Percentiles rank a stretch among this genome's conserved stretches.
Conservation (phyloP, 1,140 invertebrate genomes). For the Caenorhabditis tropicalis region DNA sequence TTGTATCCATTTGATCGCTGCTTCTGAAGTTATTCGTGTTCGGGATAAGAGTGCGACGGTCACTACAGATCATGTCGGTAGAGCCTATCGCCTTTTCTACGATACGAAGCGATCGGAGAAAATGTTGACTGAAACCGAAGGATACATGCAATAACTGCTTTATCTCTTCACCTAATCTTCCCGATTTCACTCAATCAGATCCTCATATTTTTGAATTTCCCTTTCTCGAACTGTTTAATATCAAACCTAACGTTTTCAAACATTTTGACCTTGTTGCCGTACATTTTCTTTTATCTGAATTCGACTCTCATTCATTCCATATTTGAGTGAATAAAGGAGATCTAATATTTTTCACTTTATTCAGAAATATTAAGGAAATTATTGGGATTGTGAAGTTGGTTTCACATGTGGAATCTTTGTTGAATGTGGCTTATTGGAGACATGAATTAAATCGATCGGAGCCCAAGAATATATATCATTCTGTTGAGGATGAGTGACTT, state of each 20-base stretch:
- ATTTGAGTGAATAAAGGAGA: too few species aligned
- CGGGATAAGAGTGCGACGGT: conserved; percentile 79
- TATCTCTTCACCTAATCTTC: neutral
- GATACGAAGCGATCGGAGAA: conserved; percentile 46
- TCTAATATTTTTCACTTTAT: too few species aligned
- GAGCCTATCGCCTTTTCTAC: conserved; percentile 48
- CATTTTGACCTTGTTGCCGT: too few species aligned
- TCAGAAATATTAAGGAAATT: too few species aligned
- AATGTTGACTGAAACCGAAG: neutral
- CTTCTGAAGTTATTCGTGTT: conserved; percentile 86
- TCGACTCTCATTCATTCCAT: too few species aligned
- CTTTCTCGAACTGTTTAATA: neutral
- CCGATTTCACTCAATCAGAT: neutral
- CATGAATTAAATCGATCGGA: too few species aligned
- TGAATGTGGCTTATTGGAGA: too few species aligned
- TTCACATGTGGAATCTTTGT: too few species aligned
- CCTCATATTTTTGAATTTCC: conserved; percentile 15
- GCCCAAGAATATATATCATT: too few species aligned
- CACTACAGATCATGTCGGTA: conserved; percentile 36
- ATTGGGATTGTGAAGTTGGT: too few species aligned
- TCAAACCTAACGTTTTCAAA: neutral
- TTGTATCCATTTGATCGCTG: conserved; percentile 97
- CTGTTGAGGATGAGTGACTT: too few species aligned
- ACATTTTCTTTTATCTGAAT: too few species aligned
- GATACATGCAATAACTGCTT: neutral